Evolutionary conservation across 2,797 vertebrate genomes (phyloP).

Genomic region (Pseudochaenichthys georgianus): DNA sequence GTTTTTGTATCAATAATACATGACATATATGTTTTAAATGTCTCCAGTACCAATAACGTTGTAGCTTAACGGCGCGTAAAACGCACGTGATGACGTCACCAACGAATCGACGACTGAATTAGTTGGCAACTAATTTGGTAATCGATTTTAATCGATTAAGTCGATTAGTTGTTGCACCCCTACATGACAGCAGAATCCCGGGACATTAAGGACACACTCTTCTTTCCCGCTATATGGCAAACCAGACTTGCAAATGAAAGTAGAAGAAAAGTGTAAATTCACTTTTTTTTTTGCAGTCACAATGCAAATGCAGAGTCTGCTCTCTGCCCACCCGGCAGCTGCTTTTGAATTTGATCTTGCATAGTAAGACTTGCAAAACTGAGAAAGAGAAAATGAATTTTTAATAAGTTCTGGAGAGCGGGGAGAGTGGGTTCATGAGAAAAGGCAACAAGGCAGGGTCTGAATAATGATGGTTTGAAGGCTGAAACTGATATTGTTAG

Average conservation of each 20-base stretch:
- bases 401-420: conserved; percentile 22
- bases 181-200: not conserved
- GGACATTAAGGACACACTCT: conserved; percentile 5
- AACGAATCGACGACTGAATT: too few relatives aligned
- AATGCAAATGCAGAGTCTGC: conserved; percentile 3
- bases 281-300: not conserved
- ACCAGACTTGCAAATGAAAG: not conserved
- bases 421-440: conserved; percentile 1
- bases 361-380: not conserved
- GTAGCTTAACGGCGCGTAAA: too few relatives aligned
- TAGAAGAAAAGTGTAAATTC: not conserved
- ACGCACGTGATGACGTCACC: too few relatives aligned
- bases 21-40: too few relatives aligned
- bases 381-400: conserved; percentile 23
- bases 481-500: conserved; percentile 1
- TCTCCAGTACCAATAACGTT: too few relatives aligned
- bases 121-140: too few relatives aligned
- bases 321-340: conserved; percentile 22
- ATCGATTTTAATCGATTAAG: too few relatives aligned
- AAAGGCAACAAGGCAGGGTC: not conserved
- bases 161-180: too few relatives aligned
- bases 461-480: conserved; percentile 16
- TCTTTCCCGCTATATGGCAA: not conserved
- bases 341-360: conserved; percentile 6
- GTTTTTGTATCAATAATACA: too few relatives aligned